Base-by-base conservation (phyloP, 2,888 invertebrate genomes). In the Stegophylla sp. region DNA sequence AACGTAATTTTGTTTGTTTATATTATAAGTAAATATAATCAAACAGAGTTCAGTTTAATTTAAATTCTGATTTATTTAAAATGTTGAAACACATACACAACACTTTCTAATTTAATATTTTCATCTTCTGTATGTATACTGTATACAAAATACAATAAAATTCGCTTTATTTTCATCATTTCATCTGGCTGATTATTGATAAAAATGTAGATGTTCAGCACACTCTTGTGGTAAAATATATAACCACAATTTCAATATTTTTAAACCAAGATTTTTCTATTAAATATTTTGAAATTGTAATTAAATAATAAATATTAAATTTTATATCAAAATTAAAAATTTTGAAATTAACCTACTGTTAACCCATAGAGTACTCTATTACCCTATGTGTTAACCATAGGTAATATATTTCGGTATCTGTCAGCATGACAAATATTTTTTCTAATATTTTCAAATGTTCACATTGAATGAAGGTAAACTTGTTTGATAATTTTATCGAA, bases 181-280 rank as follows among this genome's bases (percentile, higher is more conserved):
- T 66, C 34, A 34, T 75, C 4, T 9, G 43, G 26, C 53, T 53
- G 76, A 76, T 64, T 76, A 76, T 76, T 76, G 76, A 76, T 76
- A 76, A 76, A 66, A 76, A 76, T 56, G 26, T n/a, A 45, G 34
- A 7, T 34, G 4, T 41, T 15, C 56, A 76, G 66, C 76, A 28
- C 76, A 76, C 66, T 76, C 76, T 76, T 5, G 66, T 76, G 66
- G 76, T 43, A 9, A 56, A 67, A 76, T 1, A 41, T 64, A 34
- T 48, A 17, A 75, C 34, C 34, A 63, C 0, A 51, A 34, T 34
- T 4, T 23, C 43, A 43, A 53, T 2, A 53, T 71, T 7, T 48
- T 13, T n/a, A 12, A 48, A 64, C 41, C 7, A 13, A 45, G 45
- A 45, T 45, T 13, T 45, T 12, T 45, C 12, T 15, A 45, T 15